phyloP scores from a whole-genome alignment of 2,113 vertebrate species.

The Zosterops lateralis region DNA sequence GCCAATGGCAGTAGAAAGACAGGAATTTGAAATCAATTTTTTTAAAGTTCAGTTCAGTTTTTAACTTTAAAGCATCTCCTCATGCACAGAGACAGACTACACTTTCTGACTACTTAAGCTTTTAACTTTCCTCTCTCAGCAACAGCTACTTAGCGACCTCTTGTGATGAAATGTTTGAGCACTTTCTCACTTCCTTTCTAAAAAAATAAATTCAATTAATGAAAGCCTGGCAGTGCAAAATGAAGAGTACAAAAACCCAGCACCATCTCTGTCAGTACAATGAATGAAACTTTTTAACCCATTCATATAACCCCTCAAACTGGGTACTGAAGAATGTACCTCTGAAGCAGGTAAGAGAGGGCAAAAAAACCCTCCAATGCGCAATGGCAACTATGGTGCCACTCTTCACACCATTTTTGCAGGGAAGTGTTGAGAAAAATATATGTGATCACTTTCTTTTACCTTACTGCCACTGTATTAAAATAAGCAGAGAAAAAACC shows the following conservation, averaged over 20 bases:
- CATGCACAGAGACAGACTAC: background rate
- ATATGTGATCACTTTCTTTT: background rate
- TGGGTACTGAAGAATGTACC: background rate
- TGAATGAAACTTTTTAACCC: background rate
- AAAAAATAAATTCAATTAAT: background rate
- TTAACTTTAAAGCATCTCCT: background rate
- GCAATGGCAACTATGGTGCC: background rate
- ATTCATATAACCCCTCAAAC: background rate
- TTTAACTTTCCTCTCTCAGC: background rate
- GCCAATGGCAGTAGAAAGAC: background rate
- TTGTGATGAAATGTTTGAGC: constrained; percentile 34
- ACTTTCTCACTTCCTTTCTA: background rate
- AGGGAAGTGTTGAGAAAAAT: background rate
- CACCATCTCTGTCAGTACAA: background rate
- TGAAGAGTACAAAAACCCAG: background rate
- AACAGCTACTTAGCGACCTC: constrained; percentile 62
- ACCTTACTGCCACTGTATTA: background rate
- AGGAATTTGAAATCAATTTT: background rate
- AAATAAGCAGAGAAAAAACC: background rate
- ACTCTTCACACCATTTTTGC: background rate
- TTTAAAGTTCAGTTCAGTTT: background rate
- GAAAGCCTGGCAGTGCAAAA: background rate
- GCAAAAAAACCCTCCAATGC: accelerated
- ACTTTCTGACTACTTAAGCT: background rate
- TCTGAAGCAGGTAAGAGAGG: background rate